Conservation (phyloP, 2,888 invertebrate genomes). For the Troides aeacus region DNA sequence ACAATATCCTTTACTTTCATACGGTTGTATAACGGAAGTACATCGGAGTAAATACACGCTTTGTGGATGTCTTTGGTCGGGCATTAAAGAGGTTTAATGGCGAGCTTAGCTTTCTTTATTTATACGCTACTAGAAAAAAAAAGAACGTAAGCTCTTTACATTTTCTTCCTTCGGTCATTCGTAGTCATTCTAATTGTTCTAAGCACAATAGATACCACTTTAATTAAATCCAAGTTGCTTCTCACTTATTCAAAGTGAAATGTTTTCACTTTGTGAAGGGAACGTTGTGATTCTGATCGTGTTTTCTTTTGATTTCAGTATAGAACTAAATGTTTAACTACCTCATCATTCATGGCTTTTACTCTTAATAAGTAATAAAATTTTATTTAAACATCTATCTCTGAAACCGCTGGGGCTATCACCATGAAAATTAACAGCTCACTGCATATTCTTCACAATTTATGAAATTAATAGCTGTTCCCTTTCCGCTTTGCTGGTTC, state of each 20-base stretch:
- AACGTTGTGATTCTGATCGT: not conserved
- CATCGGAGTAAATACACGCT: slow-evolving; percentile 3
- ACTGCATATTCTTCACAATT: too few species aligned
- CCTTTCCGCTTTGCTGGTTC: too few species aligned
- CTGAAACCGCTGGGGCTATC: too few species aligned
- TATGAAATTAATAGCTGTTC: too few species aligned
- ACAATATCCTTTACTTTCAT: slow-evolving; percentile 5
- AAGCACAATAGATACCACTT: slow-evolving; percentile 4
- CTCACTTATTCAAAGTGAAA: not conserved
- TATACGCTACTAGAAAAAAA: not conserved
- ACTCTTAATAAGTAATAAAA: not conserved
- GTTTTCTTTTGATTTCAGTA: not conserved
- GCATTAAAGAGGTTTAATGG: not conserved
- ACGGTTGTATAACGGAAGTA: not conserved
- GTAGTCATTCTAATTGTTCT: slow-evolving; percentile 4
- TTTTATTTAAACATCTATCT: not conserved
- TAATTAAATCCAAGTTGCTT: not conserved
- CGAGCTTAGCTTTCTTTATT: not conserved
- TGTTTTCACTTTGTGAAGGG: not conserved
- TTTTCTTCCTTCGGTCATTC: not conserved
- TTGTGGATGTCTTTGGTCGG: not conserved
- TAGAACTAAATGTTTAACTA: not conserved
- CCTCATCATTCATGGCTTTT: not conserved
- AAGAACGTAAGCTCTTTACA: not conserved
- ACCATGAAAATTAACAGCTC: too few species aligned